Base-by-base conservation (phyloP, 1,140 invertebrate genomes). In the Philopotamus ludificatus region DNA sequence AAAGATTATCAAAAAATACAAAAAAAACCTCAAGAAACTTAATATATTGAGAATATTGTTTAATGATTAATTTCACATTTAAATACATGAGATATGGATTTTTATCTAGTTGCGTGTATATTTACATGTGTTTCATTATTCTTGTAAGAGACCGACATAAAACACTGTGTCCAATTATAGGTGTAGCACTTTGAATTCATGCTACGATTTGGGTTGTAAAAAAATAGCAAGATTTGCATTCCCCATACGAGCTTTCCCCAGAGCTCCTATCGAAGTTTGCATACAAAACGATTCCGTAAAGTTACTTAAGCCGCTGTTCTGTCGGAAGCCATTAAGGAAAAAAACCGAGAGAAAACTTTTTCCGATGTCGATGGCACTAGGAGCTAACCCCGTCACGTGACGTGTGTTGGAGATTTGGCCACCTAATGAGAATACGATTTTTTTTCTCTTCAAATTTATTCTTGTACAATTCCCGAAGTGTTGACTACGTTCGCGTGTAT, bases 221-320 rank as follows among this genome's bases (percentile, higher is more conserved):
- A 8, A 39, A n/a, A 8, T 39, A 39, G 34, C 34, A n/a, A 39
- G 34, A 8, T 8, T 39, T 8, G 8, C 7, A 39, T 8, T 39
- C 8, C 34, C 34, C 7, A n/a, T n/a, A n/a, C n/a, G 34, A 39
- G 8, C 34, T n/a, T 39, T 34, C 28, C 28, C 4, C 28, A 34
- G 28, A 34, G 28, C 12, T 34, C 28, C 28, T 34, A 34, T 34
- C 28, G 28, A 57, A 57, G 20, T 57, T 57, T 57, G 28, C 53
- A 57, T 57, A 42, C 53, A 41, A 42, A 57, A 57, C 53, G 53
- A 41, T 57, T 34, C 34, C n/a, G 53, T 25, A 41, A 57, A 34
- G 25, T 57, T 57, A 25, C 34, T 39, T 57, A 42, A 57, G 53
- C 28, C 34, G 15, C 22, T n/a, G 25, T 12, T 21, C 22, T 3